phyloP scores from a whole-genome alignment of 2,113 vertebrate species.

The Rhinolophus sinicus region DNA sequence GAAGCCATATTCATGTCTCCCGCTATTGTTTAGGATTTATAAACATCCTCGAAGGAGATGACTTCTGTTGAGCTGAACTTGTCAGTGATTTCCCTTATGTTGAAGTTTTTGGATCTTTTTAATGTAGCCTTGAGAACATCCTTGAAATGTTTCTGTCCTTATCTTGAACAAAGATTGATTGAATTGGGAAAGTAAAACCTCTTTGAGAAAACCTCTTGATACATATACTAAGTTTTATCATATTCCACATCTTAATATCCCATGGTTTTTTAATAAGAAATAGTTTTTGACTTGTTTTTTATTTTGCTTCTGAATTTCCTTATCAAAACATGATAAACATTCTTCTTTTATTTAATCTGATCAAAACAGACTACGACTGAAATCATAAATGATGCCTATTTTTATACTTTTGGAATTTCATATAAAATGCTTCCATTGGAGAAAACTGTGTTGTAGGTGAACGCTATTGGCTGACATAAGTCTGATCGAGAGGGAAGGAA shows the following conservation, averaged over 20 bases:
- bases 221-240: constrained; percentile 20
- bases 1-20: neutral
- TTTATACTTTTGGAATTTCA: neutral
- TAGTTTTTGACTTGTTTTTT: constrained; percentile 30
- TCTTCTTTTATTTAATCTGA: constrained; percentile 46
- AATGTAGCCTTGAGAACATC: neutral
- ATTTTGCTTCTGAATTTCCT: constrained; percentile 53
- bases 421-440: neutral
- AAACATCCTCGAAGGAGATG: neutral
- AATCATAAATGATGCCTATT: constrained; percentile 43
- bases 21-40: neutral
- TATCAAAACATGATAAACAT: constrained; percentile 34
- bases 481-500: neutral
- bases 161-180: neutral
- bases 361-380: neutral
- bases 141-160: constrained; percentile 30
- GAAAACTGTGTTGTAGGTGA: neutral
- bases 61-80: neutral
- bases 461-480: neutral
- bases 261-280: constrained; percentile 52
- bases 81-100: neutral
- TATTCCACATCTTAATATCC: neutral
- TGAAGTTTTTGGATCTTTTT: neutral
- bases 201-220: constrained; percentile 40
- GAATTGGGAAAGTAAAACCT: constrained; percentile 26